Conservation (phyloP, 2,113 vertebrate species). For the Cairina moschata region DNA sequence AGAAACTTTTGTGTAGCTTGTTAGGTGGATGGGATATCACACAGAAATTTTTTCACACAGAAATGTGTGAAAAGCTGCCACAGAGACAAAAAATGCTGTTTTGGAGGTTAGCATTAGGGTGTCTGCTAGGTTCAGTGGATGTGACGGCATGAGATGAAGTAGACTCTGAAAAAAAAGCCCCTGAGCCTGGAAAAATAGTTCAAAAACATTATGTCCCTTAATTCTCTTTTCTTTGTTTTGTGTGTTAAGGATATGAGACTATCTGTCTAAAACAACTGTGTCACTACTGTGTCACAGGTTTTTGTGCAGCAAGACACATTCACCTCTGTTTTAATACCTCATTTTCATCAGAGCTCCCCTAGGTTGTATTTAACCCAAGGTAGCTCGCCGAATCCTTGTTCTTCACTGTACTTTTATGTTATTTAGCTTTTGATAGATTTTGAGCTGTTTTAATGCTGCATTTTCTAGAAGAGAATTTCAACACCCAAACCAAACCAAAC, state of each 20-base stretch:
- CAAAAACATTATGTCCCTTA: background rate
- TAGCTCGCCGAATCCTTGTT: background rate
- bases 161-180: background rate
- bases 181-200: background rate
- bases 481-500: background rate
- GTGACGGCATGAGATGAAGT: background rate
- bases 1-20: background rate
- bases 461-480: background rate
- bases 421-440: background rate
- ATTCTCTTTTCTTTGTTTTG: background rate
- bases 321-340: background rate
- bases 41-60: background rate
- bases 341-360: background rate
- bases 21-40: background rate
- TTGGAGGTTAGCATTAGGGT: background rate
- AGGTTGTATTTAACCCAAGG: fast-evolving
- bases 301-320: background rate
- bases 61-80: background rate
- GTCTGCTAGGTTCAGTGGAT: background rate
- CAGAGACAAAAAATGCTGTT: background rate
- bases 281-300: background rate
- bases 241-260: background rate
- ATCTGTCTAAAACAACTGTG: background rate
- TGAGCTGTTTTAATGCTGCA: background rate
- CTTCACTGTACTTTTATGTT: background rate